phyloP scores from a whole-genome alignment of 64 coral and sea anemone genomes.

The Dendronephthya gigantea region DNA sequence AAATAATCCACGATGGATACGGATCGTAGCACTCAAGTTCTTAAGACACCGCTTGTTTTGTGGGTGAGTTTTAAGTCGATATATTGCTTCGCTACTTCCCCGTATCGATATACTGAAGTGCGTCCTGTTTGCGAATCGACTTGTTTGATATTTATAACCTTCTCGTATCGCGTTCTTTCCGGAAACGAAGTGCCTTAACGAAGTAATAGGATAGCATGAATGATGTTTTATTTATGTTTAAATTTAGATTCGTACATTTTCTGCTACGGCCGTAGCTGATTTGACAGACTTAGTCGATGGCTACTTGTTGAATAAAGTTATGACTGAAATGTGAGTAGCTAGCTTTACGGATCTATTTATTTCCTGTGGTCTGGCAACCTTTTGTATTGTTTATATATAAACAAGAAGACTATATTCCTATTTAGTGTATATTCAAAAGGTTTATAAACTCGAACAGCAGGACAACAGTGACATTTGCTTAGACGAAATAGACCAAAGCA shows the following conservation, averaged over 20 bases:
- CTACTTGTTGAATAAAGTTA: neutral
- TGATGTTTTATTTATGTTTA: neutral
- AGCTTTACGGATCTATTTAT: too few relatives aligned
- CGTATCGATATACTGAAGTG: neutral
- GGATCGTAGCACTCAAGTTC: neutral
- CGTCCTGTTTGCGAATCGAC: neutral
- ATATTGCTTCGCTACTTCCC: neutral
- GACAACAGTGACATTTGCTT: neutral
- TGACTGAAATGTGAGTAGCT: neutral
- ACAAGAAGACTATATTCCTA: neutral
- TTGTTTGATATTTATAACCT: neutral
- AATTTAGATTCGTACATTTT: neutral
- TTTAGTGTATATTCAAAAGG: neutral
- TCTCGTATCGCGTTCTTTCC: too few relatives aligned
- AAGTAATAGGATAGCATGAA: too few relatives aligned
- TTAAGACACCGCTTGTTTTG: neutral
- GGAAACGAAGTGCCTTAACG: too few relatives aligned
- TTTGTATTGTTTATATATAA: neutral
- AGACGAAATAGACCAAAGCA: neutral
- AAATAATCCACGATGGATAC: neutral
- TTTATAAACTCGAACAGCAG: neutral
- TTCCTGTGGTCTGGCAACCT: neutral
- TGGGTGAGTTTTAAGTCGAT: neutral
- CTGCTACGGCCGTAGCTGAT: neutral
- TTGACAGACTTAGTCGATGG: neutral